phyloP scores from a whole-genome alignment of 2,113 vertebrate species.

The Semnornis frantzii region DNA sequence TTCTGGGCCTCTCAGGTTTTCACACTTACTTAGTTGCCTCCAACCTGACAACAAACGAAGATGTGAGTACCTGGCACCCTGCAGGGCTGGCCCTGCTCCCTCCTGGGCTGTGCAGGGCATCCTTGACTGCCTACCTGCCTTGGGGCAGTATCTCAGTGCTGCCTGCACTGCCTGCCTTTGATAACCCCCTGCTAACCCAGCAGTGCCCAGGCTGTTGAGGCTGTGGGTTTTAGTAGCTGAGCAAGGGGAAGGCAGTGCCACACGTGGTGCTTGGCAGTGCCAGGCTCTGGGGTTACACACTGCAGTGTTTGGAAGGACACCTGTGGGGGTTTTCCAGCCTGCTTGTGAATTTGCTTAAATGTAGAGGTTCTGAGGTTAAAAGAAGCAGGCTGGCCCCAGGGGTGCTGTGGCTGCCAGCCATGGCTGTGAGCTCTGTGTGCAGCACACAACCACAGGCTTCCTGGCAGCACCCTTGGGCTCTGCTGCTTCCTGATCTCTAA shows the following conservation, averaged over 20 bases:
- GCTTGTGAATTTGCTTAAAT: not conserved
- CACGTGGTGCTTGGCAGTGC: not conserved
- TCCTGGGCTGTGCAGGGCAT: not conserved
- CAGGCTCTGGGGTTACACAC: fast-evolving
- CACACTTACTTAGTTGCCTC: slow-evolving; percentile 97
- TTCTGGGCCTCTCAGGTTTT: slow-evolving; percentile 98
- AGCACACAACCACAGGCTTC: not conserved
- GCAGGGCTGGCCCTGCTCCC: not conserved
- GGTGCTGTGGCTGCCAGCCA: not conserved
- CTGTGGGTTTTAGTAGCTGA: not conserved
- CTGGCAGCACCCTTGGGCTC: slow-evolving; percentile 46
- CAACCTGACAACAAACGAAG: slow-evolving; percentile 97
- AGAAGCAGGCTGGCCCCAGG: not conserved
- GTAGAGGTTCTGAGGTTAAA: not conserved
- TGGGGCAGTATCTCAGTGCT: not conserved
- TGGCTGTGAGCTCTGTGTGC: not conserved
- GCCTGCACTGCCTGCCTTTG: not conserved
- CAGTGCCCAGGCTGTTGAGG: not conserved
- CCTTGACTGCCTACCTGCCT: not conserved
- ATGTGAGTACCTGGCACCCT: slow-evolving; percentile 81
- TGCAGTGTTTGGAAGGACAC: not conserved
- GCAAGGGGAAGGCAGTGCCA: not conserved
- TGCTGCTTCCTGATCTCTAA: slow-evolving; percentile 7
- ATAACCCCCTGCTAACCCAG: not conserved
- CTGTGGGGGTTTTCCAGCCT: not conserved